A percentile compares a stretch with the other conserved stretches of the same genome.
Conservation (phyloP, 2,113 vertebrate genomes). For the Anhinga anhinga region DNA sequence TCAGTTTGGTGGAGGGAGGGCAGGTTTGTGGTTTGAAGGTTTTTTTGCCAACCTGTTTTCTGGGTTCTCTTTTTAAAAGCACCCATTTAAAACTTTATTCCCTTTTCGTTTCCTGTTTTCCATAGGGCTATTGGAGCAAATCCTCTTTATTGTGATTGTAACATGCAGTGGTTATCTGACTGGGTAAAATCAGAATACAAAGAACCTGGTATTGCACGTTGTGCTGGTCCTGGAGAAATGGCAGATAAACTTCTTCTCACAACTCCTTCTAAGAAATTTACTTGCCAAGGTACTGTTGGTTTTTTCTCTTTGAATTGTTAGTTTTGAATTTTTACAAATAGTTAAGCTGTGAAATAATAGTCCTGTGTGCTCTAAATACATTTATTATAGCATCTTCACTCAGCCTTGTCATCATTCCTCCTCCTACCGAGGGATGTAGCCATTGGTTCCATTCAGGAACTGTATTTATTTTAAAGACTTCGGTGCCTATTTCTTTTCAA, state of each 20-base stretch:
- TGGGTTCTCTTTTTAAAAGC: not conserved
- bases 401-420: not conserved
- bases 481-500: not conserved
- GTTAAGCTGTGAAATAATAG: not conserved
- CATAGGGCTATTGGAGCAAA: slow-evolving; percentile 94
- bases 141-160: slow-evolving; percentile 95
- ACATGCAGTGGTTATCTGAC: slow-evolving; percentile 98
- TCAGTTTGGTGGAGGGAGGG: not conserved
- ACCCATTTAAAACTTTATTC: not conserved
- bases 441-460: not conserved
- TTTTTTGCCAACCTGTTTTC: not conserved
- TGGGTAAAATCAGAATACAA: slow-evolving; percentile 99
- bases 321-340: not conserved
- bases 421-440: not conserved
- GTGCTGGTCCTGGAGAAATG: slow-evolving; percentile 94
- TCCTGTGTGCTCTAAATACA: not conserved
- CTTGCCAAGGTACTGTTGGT: slow-evolving; percentile 86
- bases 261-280: slow-evolving; percentile 96
- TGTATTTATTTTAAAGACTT: not conserved
- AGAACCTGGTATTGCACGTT: slow-evolving; percentile 96
- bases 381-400: not conserved
- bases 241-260: slow-evolving; percentile 96
- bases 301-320: not conserved
- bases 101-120: slow-evolving; percentile 11
- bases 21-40: not conserved